These are phyloP conservation scores for Sphyrna mokarran DNA, from an alignment of 2,113 vertebrate species.

Conservation along the genomic window DNA sequence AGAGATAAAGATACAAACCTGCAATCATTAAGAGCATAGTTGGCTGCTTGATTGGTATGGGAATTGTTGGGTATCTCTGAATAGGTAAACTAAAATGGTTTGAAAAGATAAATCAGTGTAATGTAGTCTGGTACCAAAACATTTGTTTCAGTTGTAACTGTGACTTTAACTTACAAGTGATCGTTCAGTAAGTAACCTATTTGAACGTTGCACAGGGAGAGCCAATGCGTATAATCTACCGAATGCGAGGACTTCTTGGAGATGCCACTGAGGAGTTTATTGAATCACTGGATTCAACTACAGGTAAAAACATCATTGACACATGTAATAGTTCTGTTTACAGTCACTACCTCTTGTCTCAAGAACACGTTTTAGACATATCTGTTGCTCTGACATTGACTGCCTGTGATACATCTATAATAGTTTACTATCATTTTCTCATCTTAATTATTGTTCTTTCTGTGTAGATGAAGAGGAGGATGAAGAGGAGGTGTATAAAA, in stretches of 20 bases:
- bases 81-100: background rate
- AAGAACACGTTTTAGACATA: background rate
- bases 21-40: background rate
- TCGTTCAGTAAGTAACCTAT: background rate
- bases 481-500: constrained; percentile 96
- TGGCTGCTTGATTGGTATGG: background rate
- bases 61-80: background rate
- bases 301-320: constrained; percentile 61
- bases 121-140: background rate
- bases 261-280: constrained; percentile 98
- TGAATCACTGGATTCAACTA: constrained; percentile 91
- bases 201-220: constrained; percentile 68
- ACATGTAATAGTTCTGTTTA: background rate
- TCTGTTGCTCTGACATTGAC: constrained; percentile 30
- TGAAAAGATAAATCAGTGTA: background rate
- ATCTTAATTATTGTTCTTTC: constrained; percentile 34
- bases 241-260: constrained; percentile 94
- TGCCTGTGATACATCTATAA: background rate
- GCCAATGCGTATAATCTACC: constrained; percentile 97
- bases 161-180: background rate
- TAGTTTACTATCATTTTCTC: background rate
- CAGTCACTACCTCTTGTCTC: background rate
- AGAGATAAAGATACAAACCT: background rate
- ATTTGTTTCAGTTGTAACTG: background rate
- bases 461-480: constrained; percentile 93